phyloP scores from a whole-genome alignment of 2,888 invertebrate genomes.

The Galeruca laticollis region DNA sequence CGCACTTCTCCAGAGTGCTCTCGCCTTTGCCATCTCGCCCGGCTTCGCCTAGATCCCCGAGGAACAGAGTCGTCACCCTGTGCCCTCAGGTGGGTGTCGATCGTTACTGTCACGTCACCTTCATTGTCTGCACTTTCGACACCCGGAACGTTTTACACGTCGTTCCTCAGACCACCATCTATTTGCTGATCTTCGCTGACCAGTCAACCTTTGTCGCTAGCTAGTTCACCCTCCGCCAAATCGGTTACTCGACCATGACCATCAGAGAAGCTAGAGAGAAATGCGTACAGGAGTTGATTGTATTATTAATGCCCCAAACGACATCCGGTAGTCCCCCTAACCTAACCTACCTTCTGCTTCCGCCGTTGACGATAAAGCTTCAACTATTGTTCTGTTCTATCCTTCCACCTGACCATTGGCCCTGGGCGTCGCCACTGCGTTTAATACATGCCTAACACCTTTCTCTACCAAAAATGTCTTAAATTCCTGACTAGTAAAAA shows the following conservation, averaged over 20 bases:
- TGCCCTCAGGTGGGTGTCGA: too few species aligned
- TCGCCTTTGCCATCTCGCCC: constrained; percentile 6
- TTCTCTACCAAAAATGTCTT: constrained; percentile 18
- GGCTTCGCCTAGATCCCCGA: constrained; percentile 12
- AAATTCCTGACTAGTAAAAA: background rate
- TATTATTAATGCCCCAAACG: constrained; percentile 55
- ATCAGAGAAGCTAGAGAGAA: constrained; percentile 33
- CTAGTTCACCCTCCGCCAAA: constrained; percentile 13
- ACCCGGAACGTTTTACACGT: constrained; percentile 20
- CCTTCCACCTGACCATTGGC: too few species aligned
- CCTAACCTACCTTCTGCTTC: constrained; percentile 51
- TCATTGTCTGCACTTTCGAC: constrained; percentile 12
- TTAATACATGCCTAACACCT: too few species aligned
- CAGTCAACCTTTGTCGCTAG: constrained; percentile 1
- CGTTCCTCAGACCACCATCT: background rate
- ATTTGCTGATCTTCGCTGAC: constrained; percentile 2
- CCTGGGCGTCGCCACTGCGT: too few species aligned
- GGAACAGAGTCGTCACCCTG: too few species aligned
- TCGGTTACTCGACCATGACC: constrained; percentile 22
- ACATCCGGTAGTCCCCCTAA: constrained; percentile 44
- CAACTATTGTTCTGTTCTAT: too few species aligned
- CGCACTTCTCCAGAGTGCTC: constrained; percentile 17
- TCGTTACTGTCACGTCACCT: background rate
- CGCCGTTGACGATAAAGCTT: too few species aligned
- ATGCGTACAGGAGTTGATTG: constrained; percentile 28